Percentiles rank a stretch among this genome's conserved stretches.
Evolutionary conservation across 2,797 vertebrate genomes (phyloP).

Genomic region (Sternotherus odoratus): DNA sequence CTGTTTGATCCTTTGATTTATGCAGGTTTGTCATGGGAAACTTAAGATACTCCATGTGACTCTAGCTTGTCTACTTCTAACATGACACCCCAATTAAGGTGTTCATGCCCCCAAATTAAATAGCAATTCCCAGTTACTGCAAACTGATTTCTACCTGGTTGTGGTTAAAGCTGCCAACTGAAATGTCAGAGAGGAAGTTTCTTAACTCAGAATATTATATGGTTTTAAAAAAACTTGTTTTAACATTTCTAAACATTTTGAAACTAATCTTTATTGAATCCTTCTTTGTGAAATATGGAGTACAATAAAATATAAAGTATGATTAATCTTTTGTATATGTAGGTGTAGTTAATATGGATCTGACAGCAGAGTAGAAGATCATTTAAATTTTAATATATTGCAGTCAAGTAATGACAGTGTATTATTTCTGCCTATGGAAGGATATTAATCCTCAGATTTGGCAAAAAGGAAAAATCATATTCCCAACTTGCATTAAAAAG

Average conservation of each 20-base stretch:
- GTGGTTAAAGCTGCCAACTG: constrained; percentile 54
- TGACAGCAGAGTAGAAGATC: constrained; percentile 70
- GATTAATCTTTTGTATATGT: constrained; percentile 75
- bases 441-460: constrained; percentile 53
- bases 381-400: constrained; percentile 83
- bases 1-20: constrained; percentile 27
- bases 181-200: constrained; percentile 52
- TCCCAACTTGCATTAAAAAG: constrained; percentile 29
- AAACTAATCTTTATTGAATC: constrained; percentile 59
- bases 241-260: constrained; percentile 57
- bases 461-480: constrained; percentile 56
- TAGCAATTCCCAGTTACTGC: constrained; percentile 47
- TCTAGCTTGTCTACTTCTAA: constrained; percentile 28
- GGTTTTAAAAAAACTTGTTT: constrained; percentile 45
- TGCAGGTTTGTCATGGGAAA: not conserved
- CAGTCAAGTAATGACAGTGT: constrained; percentile 54
- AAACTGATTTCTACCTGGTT: constrained; percentile 60
- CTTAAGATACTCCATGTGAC: constrained; percentile 13
- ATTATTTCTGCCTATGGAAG: constrained; percentile 76
- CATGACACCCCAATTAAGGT: constrained; percentile 55
- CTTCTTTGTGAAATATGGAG: constrained; percentile 64
- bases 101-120: constrained; percentile 42
- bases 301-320: constrained; percentile 70
- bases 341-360: constrained; percentile 74
- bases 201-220: constrained; percentile 46